Evolutionary conservation across 2,113 vertebrate genomes (phyloP), one percentile per base, ranked within the genome.

Genomic region (Garra rufa): DNA sequence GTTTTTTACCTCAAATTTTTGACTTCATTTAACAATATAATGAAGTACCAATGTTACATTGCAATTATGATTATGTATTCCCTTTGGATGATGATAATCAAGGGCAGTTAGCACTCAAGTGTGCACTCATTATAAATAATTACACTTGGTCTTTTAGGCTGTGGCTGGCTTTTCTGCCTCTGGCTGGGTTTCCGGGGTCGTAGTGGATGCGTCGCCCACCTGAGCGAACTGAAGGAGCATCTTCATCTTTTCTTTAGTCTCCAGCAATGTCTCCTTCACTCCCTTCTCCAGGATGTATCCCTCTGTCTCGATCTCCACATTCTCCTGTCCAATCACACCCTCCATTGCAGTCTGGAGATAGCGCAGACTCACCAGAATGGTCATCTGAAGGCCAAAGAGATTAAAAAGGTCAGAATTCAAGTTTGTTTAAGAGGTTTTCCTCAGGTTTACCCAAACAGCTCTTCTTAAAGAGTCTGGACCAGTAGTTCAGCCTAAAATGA

Each of bases 341-440:
- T 95, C 94, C 93, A 96, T 94, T 0, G 96, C 93, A 0, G 95
- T 97, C 83, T 97, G 95, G 83, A 97, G 92, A 89, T 95, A 96
- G 5, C 96, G 91, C 82, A 96, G 90, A 86, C 96, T 95, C 69
- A 96, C 48, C 6, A 96, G 88, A 88, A 96, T 93, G 0, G 92
- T 89, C 28, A 92, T 78, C 96, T 97, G 85, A 73, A 13, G 76
- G 8, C 73, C 19, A 28, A 50, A 48, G 9, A 63, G 21, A 65
- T 11, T n/a, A 13, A 3, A 78, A 1, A 67, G 2, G 55, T 28
- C 3, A 52, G 24, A 41, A 10, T 14, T 48, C 26, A 69, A 30
- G 11, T 21, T 8, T n/a, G 8, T 19, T 13, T 52, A 21, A 48
- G 26, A 48, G 26, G 10, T 30, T 52, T 76, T 75, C 19, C 2